phyloP scores from a whole-genome alignment of 2,797 vertebrate genomes.

The Lacerta bilineata region DNA sequence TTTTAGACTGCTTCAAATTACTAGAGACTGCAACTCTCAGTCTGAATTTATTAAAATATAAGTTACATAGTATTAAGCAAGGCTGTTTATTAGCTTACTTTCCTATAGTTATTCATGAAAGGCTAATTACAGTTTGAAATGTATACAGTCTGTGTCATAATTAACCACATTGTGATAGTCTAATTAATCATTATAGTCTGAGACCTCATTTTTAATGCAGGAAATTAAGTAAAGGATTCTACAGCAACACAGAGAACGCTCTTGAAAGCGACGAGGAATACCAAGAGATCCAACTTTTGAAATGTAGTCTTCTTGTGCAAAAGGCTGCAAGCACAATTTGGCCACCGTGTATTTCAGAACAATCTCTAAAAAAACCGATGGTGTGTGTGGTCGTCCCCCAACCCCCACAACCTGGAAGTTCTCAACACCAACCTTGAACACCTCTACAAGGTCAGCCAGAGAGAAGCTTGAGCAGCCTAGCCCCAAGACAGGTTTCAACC shows the following conservation, averaged over 20 bases:
- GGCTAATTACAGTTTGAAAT: slow-evolving; percentile 78
- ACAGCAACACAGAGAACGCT: slow-evolving; percentile 53
- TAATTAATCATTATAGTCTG: slow-evolving; percentile 82
- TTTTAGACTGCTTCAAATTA: slow-evolving; percentile 72
- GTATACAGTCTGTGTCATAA: slow-evolving; percentile 73
- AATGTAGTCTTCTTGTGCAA: slow-evolving; percentile 55
- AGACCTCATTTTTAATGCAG: slow-evolving; percentile 73
- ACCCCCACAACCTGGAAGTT: neutral
- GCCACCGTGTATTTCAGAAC: neutral
- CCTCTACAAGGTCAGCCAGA: too few species aligned
- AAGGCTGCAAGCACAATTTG: neutral
- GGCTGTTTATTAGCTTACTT: slow-evolving; percentile 65
- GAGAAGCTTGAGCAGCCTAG: neutral
- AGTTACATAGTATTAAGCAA: slow-evolving; percentile 76
- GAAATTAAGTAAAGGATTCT: slow-evolving; percentile 71
- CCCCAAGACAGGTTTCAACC: neutral
- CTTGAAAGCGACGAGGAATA: slow-evolving; percentile 61
- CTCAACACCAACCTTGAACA: neutral
- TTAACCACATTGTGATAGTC: slow-evolving; percentile 75
- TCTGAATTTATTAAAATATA: slow-evolving; percentile 72
- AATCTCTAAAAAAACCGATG: neutral
- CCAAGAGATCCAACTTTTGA: slow-evolving; percentile 70
- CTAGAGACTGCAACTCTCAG: slow-evolving; percentile 66
- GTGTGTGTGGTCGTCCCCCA: neutral
- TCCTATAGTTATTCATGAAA: slow-evolving; percentile 82